Evolutionary conservation across 1,140 invertebrate genomes (phyloP).

Genomic region (Ruditapes philippinarum): DNA sequence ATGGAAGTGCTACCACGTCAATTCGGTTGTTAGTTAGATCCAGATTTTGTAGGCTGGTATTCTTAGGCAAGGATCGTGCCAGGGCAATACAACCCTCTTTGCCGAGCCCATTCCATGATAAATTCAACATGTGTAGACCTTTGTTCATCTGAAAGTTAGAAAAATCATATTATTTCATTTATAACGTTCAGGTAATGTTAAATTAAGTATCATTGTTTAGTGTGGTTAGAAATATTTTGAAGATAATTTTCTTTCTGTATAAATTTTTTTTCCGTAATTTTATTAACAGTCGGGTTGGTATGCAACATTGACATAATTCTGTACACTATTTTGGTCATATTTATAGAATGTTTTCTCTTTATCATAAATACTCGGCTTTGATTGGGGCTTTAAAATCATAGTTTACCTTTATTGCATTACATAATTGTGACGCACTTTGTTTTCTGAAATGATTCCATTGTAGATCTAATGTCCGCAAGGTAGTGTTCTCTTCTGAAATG

Average conservation of each 20-base stretch:
- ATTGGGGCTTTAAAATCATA: too few species aligned
- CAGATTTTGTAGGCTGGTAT: constrained; percentile 74
- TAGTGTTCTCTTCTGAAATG: constrained; percentile 62
- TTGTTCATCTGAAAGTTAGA: constrained; percentile 78
- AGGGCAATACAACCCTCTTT: constrained; percentile 81
- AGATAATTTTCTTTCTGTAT: too few species aligned
- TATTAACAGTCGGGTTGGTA: too few species aligned
- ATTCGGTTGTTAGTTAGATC: constrained; percentile 82
- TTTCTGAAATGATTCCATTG: constrained; percentile 76
- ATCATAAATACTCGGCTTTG: too few species aligned
- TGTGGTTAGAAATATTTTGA: too few species aligned
- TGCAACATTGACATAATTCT: too few species aligned
- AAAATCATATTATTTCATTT: too few species aligned
- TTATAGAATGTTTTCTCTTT: too few species aligned
- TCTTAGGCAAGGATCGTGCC: constrained; percentile 74
- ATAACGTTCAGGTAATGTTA: too few species aligned
- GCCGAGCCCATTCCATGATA: constrained; percentile 84
- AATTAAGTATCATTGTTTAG: too few species aligned
- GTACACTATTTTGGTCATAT: too few species aligned
- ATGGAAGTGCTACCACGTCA: constrained; percentile 75
- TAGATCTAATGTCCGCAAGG: constrained; percentile 71
- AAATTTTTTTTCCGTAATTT: too few species aligned
- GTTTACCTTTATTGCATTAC: constrained; percentile 55
- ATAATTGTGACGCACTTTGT: constrained; percentile 71
- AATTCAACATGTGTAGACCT: constrained; percentile 73